Evolutionary conservation across 2,797 vertebrate genomes (phyloP).

Genomic region (Alfaro cultratus): DNA sequence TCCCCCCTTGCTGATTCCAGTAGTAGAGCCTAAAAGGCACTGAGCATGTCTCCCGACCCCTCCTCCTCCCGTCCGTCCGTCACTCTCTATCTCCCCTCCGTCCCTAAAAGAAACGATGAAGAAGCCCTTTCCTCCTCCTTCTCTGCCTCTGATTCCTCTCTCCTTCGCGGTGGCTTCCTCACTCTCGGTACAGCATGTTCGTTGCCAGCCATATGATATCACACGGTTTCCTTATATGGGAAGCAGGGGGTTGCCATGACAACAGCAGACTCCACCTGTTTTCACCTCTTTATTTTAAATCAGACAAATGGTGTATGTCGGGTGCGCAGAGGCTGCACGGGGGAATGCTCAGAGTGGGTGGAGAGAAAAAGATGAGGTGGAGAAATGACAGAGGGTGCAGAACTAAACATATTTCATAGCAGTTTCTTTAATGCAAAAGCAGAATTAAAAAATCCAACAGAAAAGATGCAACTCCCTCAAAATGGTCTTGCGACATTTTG

Average conservation of each 20-base stretch:
- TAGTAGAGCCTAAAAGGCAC: constrained; percentile 69
- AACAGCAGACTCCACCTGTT: constrained; percentile 91
- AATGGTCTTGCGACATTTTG: not conserved
- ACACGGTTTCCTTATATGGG: constrained; percentile 82
- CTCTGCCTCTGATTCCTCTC: constrained; percentile 26
- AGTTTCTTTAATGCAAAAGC: not conserved
- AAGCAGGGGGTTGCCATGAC: constrained; percentile 83
- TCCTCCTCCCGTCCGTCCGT: constrained; percentile 21
- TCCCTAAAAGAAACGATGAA: constrained; percentile 31
- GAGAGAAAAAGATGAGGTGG: constrained; percentile 24
- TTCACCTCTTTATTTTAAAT: constrained; percentile 56
- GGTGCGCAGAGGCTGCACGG: constrained; percentile 29
- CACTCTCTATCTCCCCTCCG: constrained; percentile 17
- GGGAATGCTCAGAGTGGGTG: constrained; percentile 27
- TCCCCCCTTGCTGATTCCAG: constrained; percentile 59
- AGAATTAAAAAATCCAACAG: not conserved
- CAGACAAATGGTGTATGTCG: constrained; percentile 43
- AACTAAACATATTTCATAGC: not conserved
- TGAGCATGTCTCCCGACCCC: constrained; percentile 65
- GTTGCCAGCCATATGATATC: constrained; percentile 80
- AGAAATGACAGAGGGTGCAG: constrained; percentile 11
- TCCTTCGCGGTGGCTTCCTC: constrained; percentile 44
- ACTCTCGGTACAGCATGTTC: constrained; percentile 62
- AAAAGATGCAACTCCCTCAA: not conserved
- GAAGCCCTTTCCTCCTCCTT: constrained; percentile 16